Evolutionary conservation across 2,113 vertebrate species (phyloP), one percentile per base, ranked within the genome.

Genomic region (Dermatemys mawii): DNA sequence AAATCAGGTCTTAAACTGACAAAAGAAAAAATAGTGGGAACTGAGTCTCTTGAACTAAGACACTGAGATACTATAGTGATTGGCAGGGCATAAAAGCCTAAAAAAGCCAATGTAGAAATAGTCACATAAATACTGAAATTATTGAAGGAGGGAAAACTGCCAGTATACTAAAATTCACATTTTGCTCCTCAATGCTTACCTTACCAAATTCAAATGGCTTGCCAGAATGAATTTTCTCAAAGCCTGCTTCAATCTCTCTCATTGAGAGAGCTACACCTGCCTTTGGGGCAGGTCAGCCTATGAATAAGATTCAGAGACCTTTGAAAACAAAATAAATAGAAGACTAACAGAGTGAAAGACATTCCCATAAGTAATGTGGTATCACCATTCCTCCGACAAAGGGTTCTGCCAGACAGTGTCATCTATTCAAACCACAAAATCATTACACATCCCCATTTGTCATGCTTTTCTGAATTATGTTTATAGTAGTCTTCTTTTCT

Each of bases 381-480:
- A 93, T 26, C 26, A 67, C 14, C 3, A 86, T 94, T 90, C 78
- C 90, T 90, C 81, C 67, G 44, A 84, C 6, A 81, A 88, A 92
- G 17, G 0, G 73, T 81, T 94, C 83, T 8, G 0, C 83, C 29
- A 93, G 44, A 79, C 38, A 88, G 60, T 49, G 67, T 83, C 0
- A 0, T 83, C 63, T 88, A 11, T 73, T 83, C 91, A 94, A 96
- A 94, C 50, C 78, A 88, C 79, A 94, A 41, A 87, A 67, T 35
- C 48, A 50, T 92, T 94, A 60, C 76, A 81, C 76, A 87, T 50
- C 46, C 10, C 14, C 76, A 26, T 84, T 95, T 90, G 60, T 91
- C 78, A 54, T 63, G 5, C 48, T 16, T 92, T 96, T 95, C 90
- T 86, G 67, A 90, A 46, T 92, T 96, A 85, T 88, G 63, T 93